These are phyloP conservation scores for Brachionus angularis DNA, from an alignment of 1,140 invertebrate species.

Conservation along the genomic window DNA sequence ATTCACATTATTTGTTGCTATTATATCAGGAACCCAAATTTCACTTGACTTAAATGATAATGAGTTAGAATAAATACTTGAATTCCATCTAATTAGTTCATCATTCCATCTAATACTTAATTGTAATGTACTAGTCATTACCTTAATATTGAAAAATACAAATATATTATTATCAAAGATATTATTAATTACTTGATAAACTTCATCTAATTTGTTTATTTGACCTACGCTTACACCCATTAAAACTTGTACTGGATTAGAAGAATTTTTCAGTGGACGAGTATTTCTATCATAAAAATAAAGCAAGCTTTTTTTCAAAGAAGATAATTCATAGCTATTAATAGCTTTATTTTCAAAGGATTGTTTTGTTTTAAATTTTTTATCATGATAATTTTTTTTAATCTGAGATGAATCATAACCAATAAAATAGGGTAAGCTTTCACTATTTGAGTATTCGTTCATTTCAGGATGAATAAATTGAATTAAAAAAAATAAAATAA, in stretches of 20 bases:
- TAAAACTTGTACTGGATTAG: neutral
- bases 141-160: conserved; percentile 7
- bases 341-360: no score
- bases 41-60: conserved; percentile 1
- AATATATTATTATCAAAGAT: no score
- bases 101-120: conserved; percentile 3
- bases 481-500: no score
- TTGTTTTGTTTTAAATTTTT: no score
- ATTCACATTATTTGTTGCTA: conserved; percentile 8
- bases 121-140: conserved; percentile 25
- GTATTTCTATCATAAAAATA: conserved; percentile 29
- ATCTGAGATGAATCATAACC: no score
- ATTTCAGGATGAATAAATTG: no score
- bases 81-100: conserved; percentile 39
- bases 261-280: neutral
- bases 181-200: conserved; percentile 8
- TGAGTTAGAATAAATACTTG: conserved; percentile 27
- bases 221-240: neutral
- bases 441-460: no score
- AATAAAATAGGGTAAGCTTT: no score
- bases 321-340: neutral
- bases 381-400: no score
- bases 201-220: conserved; percentile 29
- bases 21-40: conserved; percentile 35
- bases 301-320: neutral